Conservation (phyloP, 2,888 invertebrate species). For the Patella caerulea region DNA sequence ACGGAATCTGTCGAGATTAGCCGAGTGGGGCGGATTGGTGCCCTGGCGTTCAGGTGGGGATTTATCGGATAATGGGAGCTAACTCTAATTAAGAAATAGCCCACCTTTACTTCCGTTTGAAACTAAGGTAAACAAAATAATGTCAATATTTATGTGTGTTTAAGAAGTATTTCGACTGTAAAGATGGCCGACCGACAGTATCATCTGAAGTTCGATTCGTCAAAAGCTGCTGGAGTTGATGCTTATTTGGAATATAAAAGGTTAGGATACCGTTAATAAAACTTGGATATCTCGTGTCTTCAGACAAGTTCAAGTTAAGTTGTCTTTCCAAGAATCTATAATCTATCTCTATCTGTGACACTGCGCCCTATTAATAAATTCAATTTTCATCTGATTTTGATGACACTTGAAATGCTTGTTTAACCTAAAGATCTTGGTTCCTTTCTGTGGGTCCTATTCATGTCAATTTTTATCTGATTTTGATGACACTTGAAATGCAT, state of each 20-base stretch:
- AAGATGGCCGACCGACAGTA: conserved; percentile 55
- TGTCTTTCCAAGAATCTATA: neutral
- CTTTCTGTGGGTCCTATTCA: no score
- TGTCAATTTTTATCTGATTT: no score
- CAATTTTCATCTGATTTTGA: no score
- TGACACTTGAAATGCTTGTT: no score
- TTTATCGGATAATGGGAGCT: neutral
- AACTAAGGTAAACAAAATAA: conserved; percentile 4
- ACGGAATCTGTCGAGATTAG: no score
- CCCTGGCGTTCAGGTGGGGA: no score
- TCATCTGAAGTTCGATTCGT: conserved; percentile 59
- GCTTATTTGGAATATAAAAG: conserved; percentile 67
- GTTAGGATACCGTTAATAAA: conserved; percentile 37
- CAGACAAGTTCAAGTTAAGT: neutral
- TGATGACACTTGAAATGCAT: no score
- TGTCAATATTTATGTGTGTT: neutral
- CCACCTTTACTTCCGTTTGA: neutral
- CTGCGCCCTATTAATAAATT: no score
- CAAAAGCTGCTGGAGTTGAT: conserved; percentile 61
- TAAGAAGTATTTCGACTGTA: no score
- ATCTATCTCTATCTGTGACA: no score
- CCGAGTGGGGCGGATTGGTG: no score
- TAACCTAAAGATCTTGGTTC: no score
- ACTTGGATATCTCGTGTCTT: neutral
- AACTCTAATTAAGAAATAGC: neutral